phyloP scores from a whole-genome alignment of 1,140 invertebrate genomes.

The Semibalanus balanoides region DNA sequence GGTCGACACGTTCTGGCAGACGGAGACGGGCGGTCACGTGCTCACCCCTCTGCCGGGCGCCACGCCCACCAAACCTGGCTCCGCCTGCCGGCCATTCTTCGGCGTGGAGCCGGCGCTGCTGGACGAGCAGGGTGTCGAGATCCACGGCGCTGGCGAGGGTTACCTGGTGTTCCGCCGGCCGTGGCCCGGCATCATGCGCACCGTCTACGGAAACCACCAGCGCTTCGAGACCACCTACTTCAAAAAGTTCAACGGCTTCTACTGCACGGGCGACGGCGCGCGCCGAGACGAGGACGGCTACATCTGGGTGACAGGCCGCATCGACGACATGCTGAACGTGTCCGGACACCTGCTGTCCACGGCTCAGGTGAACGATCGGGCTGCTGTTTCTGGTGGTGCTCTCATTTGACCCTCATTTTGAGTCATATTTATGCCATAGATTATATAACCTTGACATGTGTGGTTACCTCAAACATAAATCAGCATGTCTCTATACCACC shows the following conservation, averaged over 20 bases:
- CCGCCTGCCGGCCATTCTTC: constrained; percentile 87
- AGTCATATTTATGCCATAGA: too few species aligned
- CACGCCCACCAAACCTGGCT: constrained; percentile 91
- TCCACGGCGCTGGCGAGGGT: constrained; percentile 79
- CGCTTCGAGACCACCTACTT: constrained; percentile 92
- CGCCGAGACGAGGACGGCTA: constrained; percentile 56
- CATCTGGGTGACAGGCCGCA: constrained; percentile 89
- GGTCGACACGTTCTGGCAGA: constrained; percentile 98
- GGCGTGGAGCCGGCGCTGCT: constrained; percentile 78
- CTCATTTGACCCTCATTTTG: too few species aligned
- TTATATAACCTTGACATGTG: too few species aligned
- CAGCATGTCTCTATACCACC: too few species aligned
- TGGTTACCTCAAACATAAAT: too few species aligned
- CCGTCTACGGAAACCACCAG: constrained; percentile 78
- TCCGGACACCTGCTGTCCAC: constrained; percentile 95
- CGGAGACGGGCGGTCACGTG: constrained; percentile 91
- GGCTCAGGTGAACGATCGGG: constrained; percentile 46
- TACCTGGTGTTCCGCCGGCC: constrained; percentile 84
- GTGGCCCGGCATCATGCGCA: constrained; percentile 96
- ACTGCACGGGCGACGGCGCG: constrained; percentile 81
- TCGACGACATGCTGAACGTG: constrained; percentile 97
- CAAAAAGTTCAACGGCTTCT: constrained; percentile 86
- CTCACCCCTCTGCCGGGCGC: constrained; percentile 87
- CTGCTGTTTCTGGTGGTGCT: too few species aligned
- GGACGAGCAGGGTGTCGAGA: constrained; percentile 70